Base-by-base conservation (phyloP, 2,888 invertebrate species). In the Shargacucullia verbasci region DNA sequence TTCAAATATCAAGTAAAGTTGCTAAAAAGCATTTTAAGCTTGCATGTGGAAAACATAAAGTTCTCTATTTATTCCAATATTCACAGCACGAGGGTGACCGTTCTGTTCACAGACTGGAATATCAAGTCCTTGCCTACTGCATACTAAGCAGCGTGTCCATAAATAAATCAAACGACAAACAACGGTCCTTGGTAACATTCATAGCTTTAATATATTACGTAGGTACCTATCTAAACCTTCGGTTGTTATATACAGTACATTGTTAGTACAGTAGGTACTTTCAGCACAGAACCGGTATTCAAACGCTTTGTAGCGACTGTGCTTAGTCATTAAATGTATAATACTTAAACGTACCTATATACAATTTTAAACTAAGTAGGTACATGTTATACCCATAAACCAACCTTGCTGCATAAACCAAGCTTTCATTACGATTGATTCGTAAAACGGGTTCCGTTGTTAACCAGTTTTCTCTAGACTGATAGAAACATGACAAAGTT, bases 91-190 rank as follows among this genome's bases (percentile, higher is more conserved):
- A 74, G 70, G 69, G 79, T 77, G 82, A 85, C 84, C 85, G 85
- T 86, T 85, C 84, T 84, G 79, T 85, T 85, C 84, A 85, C 86
- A 82, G 80, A 84, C 85, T 87, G 72, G 86, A 87, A 86, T 87
- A 88, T 85, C 82, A 86, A 87, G 84, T 82, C 80, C 78, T 65
- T 74, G 78, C 70, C 46, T 65, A 75, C 81, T 81, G 86, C 83
- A 87, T 89, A 86, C 80, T 80, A 84, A 89, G 73, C 69, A 80
- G 79, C 4, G 20, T 58, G 69, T 49, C 57, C 65, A 70, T 74
- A 72, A 70, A 74, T 72, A 63, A 60, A 71, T 55, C 52, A 69
- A 70, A 60, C 54, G 52, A 40, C 73, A 59, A 55, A 73, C 73
- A 73, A 74, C 66, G 73, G 72, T 70, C 67, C 57, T 57, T 59